A percentile compares a stretch with the other conserved stretches of the same genome.
phyloP scores from a whole-genome alignment of 2,888 invertebrate species.

The Tholera decimalis region DNA sequence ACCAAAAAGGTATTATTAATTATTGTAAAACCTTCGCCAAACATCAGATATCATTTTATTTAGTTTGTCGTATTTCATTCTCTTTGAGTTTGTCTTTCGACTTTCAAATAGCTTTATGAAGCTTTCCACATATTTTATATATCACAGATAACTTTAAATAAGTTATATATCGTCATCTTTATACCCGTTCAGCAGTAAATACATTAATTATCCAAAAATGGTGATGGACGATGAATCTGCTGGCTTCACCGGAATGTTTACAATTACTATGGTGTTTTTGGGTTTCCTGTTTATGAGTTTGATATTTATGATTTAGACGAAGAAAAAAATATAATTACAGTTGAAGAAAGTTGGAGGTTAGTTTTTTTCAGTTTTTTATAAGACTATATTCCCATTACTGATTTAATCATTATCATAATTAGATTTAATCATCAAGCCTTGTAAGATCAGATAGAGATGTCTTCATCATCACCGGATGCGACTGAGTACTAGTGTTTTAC shows the following conservation, averaged over 20 bases:
- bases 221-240: not conserved
- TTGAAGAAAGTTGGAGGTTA: not conserved
- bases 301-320: conserved; percentile 2
- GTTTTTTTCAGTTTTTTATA: not conserved
- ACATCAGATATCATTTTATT: conserved; percentile 1
- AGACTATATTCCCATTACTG: too few relatives aligned
- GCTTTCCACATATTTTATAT: not conserved
- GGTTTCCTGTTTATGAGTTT: not conserved
- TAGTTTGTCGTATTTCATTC: too few relatives aligned
- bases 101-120: not conserved
- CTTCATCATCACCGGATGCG: too few relatives aligned
- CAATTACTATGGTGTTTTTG: not conserved
- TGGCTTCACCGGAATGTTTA: not conserved
- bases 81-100: not conserved
- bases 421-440: too few relatives aligned
- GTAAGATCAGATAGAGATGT: too few relatives aligned
- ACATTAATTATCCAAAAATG: not conserved
- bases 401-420: not conserved
- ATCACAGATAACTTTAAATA: too few relatives aligned
- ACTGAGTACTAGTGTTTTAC: too few relatives aligned
- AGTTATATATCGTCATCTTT: not conserved
- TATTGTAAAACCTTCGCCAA: not conserved
- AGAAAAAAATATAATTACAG: too few relatives aligned
- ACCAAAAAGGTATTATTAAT: not conserved
- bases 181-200: not conserved